Percentiles rank a stretch among this genome's conserved stretches.
These are phyloP conservation scores for Rotaria sp. DNA, from an alignment of 2,888 invertebrate genomes.

Conservation along the genomic window DNA sequence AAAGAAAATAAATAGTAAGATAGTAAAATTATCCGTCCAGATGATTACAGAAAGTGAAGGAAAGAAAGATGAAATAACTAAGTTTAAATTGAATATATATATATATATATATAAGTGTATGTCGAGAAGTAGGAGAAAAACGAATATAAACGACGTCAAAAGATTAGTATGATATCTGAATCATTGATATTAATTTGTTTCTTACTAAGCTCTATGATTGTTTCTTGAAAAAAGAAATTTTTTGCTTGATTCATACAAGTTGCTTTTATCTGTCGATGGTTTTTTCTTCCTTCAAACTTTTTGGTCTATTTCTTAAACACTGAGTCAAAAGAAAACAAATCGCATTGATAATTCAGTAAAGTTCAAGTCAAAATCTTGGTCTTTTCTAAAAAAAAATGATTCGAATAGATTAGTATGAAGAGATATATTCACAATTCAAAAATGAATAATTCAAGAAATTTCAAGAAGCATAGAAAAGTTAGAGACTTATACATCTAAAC, in stretches of 20 bases:
- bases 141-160: neutral
- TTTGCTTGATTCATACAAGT: no score
- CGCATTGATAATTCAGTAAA: no score
- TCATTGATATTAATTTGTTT: neutral
- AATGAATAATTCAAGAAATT: no score
- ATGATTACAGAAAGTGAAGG: neutral
- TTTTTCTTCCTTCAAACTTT: no score
- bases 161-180: neutral
- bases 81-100: neutral
- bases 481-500: no score
- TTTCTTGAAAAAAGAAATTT: neutral
- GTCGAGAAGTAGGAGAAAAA: neutral
- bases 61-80: neutral
- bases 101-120: neutral
- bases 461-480: no score
- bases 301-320: no score
- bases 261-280: neutral
- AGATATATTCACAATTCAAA: no score
- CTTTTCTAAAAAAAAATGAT: no score
- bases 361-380: no score
- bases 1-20: neutral
- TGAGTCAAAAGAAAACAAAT: no score
- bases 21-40: neutral
- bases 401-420: no score
- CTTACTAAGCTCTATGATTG: neutral